Evolutionary conservation across 2,113 vertebrate species (phyloP), one percentile per base, ranked within the genome.

Genomic region (Nanorana parkeri): DNA sequence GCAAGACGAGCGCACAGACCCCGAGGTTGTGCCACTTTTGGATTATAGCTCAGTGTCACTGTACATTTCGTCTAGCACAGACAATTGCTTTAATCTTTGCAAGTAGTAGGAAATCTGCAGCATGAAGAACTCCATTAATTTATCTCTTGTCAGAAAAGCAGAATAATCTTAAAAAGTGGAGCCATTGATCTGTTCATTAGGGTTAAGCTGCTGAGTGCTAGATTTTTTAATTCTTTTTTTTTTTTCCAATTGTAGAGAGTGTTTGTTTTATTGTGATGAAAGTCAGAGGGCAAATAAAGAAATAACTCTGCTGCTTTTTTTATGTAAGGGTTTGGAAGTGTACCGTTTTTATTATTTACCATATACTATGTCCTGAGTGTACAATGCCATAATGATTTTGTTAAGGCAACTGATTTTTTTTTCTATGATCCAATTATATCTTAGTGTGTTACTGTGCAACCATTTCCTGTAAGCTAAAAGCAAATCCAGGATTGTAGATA

Each of bases 81-180:
- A 81, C 80, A 81, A 75, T 55, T 81, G 69, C 69, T 81, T 81
- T 81, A 74, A 75, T 81, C 69, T 81, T 73, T 74, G 80, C 69
- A 75, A 81, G 80, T 81, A 55, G 51, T 21, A 74, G 80, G 47
- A 81, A 74, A 75, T 23, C 79, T 75, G 26, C 47, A 58, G 61
- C 51, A 74, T 75, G 20, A 47, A 67, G 51, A 21, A 65, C 80
- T 75, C 78, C 41, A 72, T 81, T 81, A 55, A 66, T 81, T 73
- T 63, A 66, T 74, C 61, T 32, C 23, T 73, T 69, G 67, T 80
- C 52, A 80, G 69, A 74, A 56, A 73, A 28, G 71, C 69, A 81
- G 69, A 66, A 74, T 56, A 64, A 74, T 66, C 61, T 81, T 36
- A 74, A 81, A 74, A 51, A 78, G 51, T 29, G 26, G 11, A 67